Percentiles rank a stretch among this genome's conserved stretches.
Evolutionary conservation across 2,888 invertebrate species (phyloP).

Genomic region (Crossocerus cetratus): DNA sequence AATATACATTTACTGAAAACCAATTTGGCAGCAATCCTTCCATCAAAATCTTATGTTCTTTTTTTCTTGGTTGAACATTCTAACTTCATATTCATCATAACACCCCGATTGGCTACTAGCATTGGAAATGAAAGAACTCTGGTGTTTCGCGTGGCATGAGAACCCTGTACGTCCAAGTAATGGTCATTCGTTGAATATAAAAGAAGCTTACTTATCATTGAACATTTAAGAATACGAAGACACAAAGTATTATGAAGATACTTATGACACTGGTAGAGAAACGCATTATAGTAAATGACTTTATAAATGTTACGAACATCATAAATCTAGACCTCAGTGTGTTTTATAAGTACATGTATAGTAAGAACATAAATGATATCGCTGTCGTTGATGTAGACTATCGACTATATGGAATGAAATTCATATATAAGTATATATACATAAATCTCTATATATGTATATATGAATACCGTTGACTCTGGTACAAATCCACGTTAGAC

Average conservation of each 20-base stretch:
- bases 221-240: slow-evolving; percentile 34
- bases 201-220: slow-evolving; percentile 31
- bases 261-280: slow-evolving; percentile 38
- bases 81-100: too few relatives aligned
- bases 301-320: slow-evolving; percentile 42
- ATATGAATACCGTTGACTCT: slow-evolving; percentile 46
- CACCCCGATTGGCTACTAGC: too few relatives aligned
- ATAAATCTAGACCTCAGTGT: slow-evolving; percentile 43
- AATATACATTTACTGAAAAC: not conserved
- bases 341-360: slow-evolving; percentile 13
- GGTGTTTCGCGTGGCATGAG: not conserved
- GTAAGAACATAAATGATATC: not conserved
- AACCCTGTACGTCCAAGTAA: slow-evolving; percentile 14
- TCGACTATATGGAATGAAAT: slow-evolving; percentile 22
- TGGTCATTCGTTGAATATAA: slow-evolving; percentile 26
- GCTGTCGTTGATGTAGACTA: slow-evolving; percentile 28
- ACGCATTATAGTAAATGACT: slow-evolving; percentile 39
- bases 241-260: slow-evolving; percentile 37
- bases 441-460: too few relatives aligned
- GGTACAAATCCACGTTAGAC: slow-evolving; percentile 46
- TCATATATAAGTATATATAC: slow-evolving; percentile 1
- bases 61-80: not conserved
- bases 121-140: too few relatives aligned
- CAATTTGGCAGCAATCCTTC: not conserved
- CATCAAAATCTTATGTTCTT: slow-evolving; percentile 4